phyloP scores from a whole-genome alignment of 92 coral and sea anemone species.

The Parazoanthus swiftii region DNA sequence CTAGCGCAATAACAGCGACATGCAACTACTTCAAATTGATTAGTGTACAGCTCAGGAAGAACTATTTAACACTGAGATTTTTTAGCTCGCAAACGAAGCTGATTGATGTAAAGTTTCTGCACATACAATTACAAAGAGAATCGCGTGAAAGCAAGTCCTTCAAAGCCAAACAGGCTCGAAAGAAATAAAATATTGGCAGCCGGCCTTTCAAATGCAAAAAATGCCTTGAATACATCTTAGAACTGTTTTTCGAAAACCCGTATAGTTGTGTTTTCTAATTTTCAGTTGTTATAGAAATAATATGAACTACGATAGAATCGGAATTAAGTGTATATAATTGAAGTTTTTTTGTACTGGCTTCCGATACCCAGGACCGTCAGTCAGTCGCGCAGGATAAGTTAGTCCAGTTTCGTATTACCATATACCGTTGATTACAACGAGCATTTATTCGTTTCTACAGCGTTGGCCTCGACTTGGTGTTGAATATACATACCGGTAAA shows the following conservation, averaged over 20 bases:
- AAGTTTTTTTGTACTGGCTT: background rate
- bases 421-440: too few relatives aligned
- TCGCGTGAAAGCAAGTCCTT: background rate
- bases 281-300: background rate
- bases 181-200: background rate
- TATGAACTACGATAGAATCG: background rate
- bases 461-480: too few relatives aligned
- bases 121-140: background rate
- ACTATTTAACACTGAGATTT: constrained; percentile 22
- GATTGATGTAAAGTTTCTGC: constrained; percentile 18
- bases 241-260: background rate
- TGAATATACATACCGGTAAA: too few relatives aligned
- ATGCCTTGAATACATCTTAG: background rate
- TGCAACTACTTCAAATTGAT: background rate
- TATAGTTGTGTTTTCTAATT: background rate
- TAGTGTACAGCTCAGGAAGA: constrained; percentile 8
- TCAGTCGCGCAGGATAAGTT: too few relatives aligned
- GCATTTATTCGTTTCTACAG: too few relatives aligned
- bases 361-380: too few relatives aligned
- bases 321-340: background rate
- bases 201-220: background rate
- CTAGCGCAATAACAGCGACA: background rate
- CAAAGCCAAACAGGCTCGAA: background rate
- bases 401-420: too few relatives aligned
- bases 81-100: constrained; percentile 5